These are phyloP conservation scores for Drosophila bipectinata DNA, from an alignment of 1,140 invertebrate species.

Conservation along the genomic window DNA sequence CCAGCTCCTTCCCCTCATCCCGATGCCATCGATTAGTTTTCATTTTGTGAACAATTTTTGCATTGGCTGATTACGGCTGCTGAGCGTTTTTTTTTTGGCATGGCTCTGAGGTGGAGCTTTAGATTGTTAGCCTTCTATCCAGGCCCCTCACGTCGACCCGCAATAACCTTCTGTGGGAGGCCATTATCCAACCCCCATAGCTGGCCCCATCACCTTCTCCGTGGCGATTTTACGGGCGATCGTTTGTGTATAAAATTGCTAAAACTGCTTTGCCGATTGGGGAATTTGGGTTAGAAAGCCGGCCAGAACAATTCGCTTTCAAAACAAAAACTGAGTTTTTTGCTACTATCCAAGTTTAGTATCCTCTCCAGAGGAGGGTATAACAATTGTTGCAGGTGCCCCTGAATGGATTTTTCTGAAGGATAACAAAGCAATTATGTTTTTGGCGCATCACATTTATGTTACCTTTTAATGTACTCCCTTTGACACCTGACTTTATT, in stretches of 20 bases:
- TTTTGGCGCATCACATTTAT: background rate
- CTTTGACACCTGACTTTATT: background rate
- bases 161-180: constrained; percentile 13
- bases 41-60: constrained; percentile 75
- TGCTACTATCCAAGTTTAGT: background rate
- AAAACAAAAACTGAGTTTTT: background rate
- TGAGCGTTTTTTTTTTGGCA: constrained; percentile 27
- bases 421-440: background rate
- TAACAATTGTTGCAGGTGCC: background rate
- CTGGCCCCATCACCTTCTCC: background rate
- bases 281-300: background rate
- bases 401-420: background rate
- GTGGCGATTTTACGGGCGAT: constrained; percentile 10
- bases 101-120: constrained; percentile 15
- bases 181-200: constrained; percentile 20
- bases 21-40: constrained; percentile 76
- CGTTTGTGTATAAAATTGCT: constrained; percentile 11
- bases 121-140: background rate
- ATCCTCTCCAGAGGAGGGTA: background rate
- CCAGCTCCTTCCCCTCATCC: background rate
- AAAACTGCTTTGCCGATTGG: background rate
- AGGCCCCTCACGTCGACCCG: background rate
- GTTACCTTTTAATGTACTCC: background rate
- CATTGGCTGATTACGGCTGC: constrained; percentile 72
- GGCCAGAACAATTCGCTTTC: background rate